Conservation (phyloP, 2,797 vertebrate species). For the Sandelia bainsii region DNA sequence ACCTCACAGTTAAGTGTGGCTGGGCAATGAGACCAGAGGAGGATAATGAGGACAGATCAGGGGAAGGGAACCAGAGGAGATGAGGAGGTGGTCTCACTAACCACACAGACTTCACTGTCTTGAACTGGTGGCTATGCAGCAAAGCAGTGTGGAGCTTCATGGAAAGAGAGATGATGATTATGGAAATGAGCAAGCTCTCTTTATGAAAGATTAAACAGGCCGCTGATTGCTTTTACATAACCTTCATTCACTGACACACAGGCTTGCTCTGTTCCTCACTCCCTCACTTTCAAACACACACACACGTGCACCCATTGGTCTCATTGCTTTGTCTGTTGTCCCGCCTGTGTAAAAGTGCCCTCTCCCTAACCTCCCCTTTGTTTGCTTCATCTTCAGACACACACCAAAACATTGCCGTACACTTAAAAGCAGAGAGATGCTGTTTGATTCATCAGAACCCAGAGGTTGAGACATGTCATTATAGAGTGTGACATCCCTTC, state of each 20-base stretch:
- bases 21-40: neutral
- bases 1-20: neutral
- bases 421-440: constrained; percentile 14
- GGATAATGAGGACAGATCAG: constrained; percentile 11
- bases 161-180: constrained; percentile 75
- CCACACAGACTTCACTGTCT: constrained; percentile 51
- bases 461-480: constrained; percentile 16
- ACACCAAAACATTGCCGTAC: constrained; percentile 11
- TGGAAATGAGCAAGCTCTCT: constrained; percentile 79
- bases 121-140: constrained; percentile 52
- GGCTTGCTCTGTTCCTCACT: constrained; percentile 5
- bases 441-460: constrained; percentile 35
- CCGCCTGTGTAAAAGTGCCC: constrained; percentile 18
- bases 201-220: constrained; percentile 80
- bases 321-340: constrained; percentile 11
- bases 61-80: neutral
- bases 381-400: constrained; percentile 25
- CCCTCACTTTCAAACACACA: neutral
- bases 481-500: constrained; percentile 1
- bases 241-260: constrained; percentile 57
- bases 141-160: constrained; percentile 62
- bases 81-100: constrained; percentile 23
- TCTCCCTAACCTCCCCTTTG: constrained; percentile 27
- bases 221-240: constrained; percentile 84
- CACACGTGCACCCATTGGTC: neutral